Evolutionary conservation across 2,113 vertebrate genomes (phyloP).

Genomic region (Actenoides lindsayi): DNA sequence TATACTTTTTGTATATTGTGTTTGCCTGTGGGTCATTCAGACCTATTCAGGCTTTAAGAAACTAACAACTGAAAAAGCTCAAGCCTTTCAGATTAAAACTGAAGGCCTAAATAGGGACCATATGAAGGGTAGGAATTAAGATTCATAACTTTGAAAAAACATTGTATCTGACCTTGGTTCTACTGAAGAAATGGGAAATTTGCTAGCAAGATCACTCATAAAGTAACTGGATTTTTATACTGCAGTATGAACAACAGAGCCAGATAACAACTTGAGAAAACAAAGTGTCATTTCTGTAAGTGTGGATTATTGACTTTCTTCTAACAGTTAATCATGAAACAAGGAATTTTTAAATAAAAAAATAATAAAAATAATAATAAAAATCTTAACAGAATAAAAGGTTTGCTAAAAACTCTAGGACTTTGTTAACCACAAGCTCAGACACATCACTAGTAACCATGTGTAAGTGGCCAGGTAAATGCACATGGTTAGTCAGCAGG

Average conservation of each 20-base stretch:
- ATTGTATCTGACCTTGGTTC: background rate
- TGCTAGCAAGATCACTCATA: background rate
- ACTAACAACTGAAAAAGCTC: background rate
- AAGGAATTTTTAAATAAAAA: background rate
- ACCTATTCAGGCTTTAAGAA: background rate
- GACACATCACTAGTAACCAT: background rate
- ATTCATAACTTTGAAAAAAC: background rate
- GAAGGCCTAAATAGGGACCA: background rate
- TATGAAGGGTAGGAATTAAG: background rate
- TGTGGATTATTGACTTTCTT: background rate
- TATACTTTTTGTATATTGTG: background rate
- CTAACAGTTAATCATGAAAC: background rate
- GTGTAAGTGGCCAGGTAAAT: background rate
- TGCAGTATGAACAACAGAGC: background rate
- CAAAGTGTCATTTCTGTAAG: background rate
- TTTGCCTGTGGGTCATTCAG: background rate
- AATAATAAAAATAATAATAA: background rate
- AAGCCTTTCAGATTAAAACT: background rate
- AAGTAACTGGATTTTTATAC: background rate
- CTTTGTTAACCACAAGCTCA: background rate
- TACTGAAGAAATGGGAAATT: background rate
- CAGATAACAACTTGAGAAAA: background rate
- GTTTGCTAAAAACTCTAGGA: background rate
- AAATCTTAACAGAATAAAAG: background rate
- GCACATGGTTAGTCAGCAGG: background rate